Evolutionary conservation across 1,140 invertebrate species (phyloP).

Genomic region (Aphis craccivora): DNA sequence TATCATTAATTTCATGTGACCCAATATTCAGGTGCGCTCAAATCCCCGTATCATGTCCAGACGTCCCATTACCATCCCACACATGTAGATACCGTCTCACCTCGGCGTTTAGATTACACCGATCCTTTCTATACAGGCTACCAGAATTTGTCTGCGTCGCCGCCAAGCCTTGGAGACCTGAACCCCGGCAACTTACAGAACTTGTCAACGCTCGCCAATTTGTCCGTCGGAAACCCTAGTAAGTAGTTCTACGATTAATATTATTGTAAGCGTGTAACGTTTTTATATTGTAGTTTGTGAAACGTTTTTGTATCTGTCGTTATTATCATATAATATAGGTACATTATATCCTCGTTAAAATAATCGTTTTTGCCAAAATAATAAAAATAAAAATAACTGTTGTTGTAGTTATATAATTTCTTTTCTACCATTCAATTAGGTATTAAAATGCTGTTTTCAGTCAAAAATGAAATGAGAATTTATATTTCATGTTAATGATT

Average conservation of each 20-base stretch:
- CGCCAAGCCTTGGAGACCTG: conserved; percentile 64
- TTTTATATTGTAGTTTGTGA: background rate
- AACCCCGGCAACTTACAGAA: conserved; percentile 70
- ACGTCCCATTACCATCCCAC: conserved; percentile 52
- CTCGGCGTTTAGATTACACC: conserved; percentile 52
- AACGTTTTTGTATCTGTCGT: background rate
- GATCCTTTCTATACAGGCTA: conserved; percentile 58
- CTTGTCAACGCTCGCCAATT: conserved; percentile 70
- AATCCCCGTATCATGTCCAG: conserved; percentile 56
- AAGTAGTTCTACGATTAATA: conserved; percentile 57
- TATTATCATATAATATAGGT: background rate
- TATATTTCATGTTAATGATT: background rate
- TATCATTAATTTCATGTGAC: conserved; percentile 41
- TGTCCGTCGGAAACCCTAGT: conserved; percentile 66
- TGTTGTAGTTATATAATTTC: background rate
- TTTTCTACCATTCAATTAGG: background rate
- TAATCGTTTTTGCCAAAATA: background rate
- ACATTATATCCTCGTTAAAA: background rate
- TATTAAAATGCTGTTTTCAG: background rate
- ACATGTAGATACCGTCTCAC: conserved; percentile 44
- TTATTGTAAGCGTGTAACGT: background rate
- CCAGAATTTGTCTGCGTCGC: conserved; percentile 32
- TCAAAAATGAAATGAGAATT: background rate
- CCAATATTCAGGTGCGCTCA: conserved; percentile 52
- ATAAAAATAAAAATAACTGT: background rate